phyloP scores from a whole-genome alignment of 2,888 invertebrate genomes.

The Drosophila quinaria region DNA sequence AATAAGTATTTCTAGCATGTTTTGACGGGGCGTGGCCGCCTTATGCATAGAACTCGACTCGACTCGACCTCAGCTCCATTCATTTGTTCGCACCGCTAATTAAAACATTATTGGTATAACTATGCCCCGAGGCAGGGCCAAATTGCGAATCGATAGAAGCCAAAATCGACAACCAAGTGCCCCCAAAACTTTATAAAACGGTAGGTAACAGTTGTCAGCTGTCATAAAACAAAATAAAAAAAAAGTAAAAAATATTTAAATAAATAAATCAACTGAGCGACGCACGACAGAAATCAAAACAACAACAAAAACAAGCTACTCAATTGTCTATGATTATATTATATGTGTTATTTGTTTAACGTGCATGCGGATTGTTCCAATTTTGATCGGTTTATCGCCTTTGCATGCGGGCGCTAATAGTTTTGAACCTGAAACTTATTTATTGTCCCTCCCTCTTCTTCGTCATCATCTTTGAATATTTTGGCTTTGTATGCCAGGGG shows the following conservation, averaged over 20 bases:
- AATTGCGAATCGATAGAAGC: slow-evolving; percentile 46
- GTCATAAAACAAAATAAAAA: slow-evolving; percentile 44
- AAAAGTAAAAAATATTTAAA: slow-evolving; percentile 10
- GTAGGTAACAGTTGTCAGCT: slow-evolving; percentile 64
- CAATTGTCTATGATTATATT: slow-evolving; percentile 54
- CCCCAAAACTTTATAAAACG: slow-evolving; percentile 48
- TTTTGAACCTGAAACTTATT: slow-evolving; percentile 66
- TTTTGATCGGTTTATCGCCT: slow-evolving; percentile 75
- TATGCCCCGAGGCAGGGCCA: slow-evolving; percentile 66
- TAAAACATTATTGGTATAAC: slow-evolving; percentile 73
- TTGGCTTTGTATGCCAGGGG: slow-evolving; percentile 66
- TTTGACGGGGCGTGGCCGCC: slow-evolving; percentile 32
- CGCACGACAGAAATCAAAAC: slow-evolving; percentile 24
- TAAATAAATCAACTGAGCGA: slow-evolving; percentile 27
- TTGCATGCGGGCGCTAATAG: slow-evolving; percentile 73
- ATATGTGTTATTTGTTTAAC: slow-evolving; percentile 48
- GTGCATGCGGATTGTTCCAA: slow-evolving; percentile 67
- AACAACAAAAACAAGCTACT: slow-evolving; percentile 19
- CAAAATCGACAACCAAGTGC: slow-evolving; percentile 51
- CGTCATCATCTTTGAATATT: not conserved
- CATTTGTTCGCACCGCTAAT: slow-evolving; percentile 57
- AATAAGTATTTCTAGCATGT: slow-evolving; percentile 23
- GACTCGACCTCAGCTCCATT: slow-evolving; percentile 46
- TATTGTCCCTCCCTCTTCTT: slow-evolving; percentile 10
- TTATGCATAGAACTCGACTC: slow-evolving; percentile 1